Conservation (phyloP, 2,797 vertebrate species). For the Lagocephalus sceleratus region DNA sequence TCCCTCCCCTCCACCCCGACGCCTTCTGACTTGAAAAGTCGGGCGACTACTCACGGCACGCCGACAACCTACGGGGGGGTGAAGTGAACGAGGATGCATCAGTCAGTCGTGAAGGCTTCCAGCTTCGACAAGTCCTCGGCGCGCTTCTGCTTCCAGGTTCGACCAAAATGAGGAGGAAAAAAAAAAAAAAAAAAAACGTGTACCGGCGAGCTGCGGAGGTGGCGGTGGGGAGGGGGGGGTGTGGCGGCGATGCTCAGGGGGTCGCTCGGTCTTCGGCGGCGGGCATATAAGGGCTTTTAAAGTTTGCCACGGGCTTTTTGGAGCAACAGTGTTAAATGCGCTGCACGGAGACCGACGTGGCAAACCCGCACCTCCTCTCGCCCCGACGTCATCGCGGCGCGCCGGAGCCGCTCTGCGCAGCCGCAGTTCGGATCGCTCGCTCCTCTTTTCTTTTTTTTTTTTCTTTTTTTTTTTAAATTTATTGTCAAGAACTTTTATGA, state of each 20-base stretch:
- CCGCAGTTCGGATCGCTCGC: constrained; percentile 62
- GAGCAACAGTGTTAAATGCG: constrained; percentile 64
- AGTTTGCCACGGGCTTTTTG: constrained; percentile 45
- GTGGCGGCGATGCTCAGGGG: background rate
- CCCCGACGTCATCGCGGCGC: constrained; percentile 65
- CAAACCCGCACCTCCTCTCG: constrained; percentile 69
- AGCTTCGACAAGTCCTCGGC: constrained; percentile 61
- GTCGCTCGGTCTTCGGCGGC: background rate
- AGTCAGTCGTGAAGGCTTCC: constrained; percentile 66
- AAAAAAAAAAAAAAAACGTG: no score
- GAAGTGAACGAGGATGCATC: constrained; percentile 74
- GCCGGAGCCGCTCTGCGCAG: constrained; percentile 56
- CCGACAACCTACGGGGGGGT: constrained; percentile 61
- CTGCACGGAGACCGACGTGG: constrained; percentile 79
- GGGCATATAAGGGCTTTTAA: constrained; percentile 46
- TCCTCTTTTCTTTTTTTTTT: no score
- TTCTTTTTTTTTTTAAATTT: no score
- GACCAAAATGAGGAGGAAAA: no score
- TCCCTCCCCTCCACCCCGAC: no score
- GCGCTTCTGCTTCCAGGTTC: constrained; percentile 49
- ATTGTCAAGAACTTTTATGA: no score
- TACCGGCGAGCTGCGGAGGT: no score
- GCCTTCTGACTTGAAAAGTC: background rate
- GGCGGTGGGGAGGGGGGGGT: no score
- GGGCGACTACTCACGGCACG: constrained; percentile 67